Evolutionary conservation across 2,113 vertebrate genomes (phyloP).

Genomic region (Corythoichthys intestinalis): DNA sequence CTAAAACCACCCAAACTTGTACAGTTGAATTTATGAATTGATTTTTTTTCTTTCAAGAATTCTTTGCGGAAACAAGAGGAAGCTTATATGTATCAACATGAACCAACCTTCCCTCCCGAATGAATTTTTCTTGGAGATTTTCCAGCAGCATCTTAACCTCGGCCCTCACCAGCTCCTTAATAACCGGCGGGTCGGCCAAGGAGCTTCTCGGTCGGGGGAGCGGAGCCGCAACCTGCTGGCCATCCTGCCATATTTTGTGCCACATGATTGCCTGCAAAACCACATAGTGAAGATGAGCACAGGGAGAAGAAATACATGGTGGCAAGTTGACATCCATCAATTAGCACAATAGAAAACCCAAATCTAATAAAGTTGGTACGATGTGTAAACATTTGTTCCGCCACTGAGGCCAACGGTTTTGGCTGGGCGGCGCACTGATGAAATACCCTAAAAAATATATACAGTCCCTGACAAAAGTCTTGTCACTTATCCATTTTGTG

Average conservation of each 20-base stretch:
- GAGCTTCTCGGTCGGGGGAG: constrained; percentile 17
- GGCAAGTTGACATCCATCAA: background rate
- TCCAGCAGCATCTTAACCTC: constrained; percentile 81
- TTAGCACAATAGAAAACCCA: background rate
- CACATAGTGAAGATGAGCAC: background rate
- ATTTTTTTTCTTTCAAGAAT: background rate
- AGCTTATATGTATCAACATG: background rate
- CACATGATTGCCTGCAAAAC: constrained; percentile 69
- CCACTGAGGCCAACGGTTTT: too few relatives aligned
- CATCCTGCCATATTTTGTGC: constrained; percentile 66
- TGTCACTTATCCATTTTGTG: too few relatives aligned
- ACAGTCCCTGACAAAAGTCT: too few relatives aligned
- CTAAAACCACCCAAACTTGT: too few relatives aligned
- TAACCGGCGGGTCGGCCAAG: constrained; percentile 75
- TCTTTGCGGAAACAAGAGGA: background rate
- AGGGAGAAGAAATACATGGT: background rate
- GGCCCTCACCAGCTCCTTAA: constrained; percentile 79
- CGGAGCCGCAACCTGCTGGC: constrained; percentile 15
- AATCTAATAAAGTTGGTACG: background rate
- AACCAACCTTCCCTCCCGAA: constrained; percentile 56
- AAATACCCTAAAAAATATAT: too few relatives aligned
- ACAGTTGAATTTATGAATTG: too few relatives aligned
- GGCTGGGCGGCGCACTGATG: too few relatives aligned
- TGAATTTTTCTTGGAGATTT: constrained; percentile 55
- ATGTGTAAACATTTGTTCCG: too few relatives aligned